phyloP scores from a whole-genome alignment of 2,888 invertebrate genomes.

The Helleia helle region DNA sequence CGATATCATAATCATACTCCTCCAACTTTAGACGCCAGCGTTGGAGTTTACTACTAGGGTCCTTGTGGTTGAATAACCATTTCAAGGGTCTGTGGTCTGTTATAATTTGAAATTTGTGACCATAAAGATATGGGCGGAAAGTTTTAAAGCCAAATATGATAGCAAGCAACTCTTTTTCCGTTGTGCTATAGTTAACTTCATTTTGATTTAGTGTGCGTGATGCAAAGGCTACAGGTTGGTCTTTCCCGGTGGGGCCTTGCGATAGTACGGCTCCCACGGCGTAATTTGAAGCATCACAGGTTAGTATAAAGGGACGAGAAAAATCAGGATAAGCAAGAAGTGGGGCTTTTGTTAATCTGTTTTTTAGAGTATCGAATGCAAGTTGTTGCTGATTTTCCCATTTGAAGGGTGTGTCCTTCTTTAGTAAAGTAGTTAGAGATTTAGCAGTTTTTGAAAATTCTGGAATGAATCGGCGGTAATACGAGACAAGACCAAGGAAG shows the following conservation, averaged over 20 bases:
- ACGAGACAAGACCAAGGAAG: not conserved
- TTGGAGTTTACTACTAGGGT: slow-evolving; percentile 15
- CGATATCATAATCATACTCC: not conserved
- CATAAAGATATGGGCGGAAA: slow-evolving; percentile 13
- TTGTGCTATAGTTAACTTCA: slow-evolving; percentile 6
- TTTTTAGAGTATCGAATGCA: slow-evolving; percentile 12
- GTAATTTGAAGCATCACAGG: slow-evolving; percentile 28
- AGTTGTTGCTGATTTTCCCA: not conserved
- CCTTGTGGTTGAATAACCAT: slow-evolving; percentile 21
- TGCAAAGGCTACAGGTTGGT: slow-evolving; percentile 12
- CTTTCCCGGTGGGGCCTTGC: slow-evolving; percentile 22
- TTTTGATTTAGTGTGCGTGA: slow-evolving; percentile 12
- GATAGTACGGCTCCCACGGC: slow-evolving; percentile 27
- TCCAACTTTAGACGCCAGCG: slow-evolving; percentile 15
- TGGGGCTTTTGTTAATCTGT: slow-evolving; percentile 20
- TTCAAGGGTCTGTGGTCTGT: slow-evolving; percentile 20
- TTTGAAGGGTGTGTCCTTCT: not conserved
- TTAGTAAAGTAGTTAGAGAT: not conserved
- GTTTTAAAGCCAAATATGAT: not conserved
- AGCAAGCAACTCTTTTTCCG: not conserved
- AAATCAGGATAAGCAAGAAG: slow-evolving; percentile 35
- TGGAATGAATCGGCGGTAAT: not conserved
- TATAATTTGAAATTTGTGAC: slow-evolving; percentile 17
- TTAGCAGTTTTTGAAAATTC: not conserved
- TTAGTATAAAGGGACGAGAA: slow-evolving; percentile 21